Conservation (phyloP, 2,797 vertebrate species). For the Balearica regulorum region DNA sequence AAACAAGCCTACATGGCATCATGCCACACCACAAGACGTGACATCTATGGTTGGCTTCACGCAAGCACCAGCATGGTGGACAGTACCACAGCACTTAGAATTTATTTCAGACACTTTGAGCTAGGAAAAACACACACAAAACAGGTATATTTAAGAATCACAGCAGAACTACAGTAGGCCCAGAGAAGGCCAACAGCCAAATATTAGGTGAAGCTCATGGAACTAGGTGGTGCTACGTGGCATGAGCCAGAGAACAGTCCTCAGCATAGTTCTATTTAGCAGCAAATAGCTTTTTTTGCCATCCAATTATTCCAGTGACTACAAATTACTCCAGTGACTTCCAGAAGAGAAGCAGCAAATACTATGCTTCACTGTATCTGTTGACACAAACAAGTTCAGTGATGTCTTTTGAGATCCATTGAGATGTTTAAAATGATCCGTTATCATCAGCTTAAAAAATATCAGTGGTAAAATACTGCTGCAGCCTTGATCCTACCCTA, state of each 20-base stretch:
- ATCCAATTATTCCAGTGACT: background rate
- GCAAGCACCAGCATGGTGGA: background rate
- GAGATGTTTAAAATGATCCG: background rate
- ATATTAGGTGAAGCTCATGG: background rate
- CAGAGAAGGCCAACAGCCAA: background rate
- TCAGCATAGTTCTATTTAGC: background rate
- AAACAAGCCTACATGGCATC: background rate
- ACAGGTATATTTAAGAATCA: background rate
- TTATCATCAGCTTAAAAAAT: background rate
- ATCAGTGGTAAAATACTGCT: background rate
- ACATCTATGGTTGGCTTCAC: fast-evolving
- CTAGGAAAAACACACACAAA: background rate
- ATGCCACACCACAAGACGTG: fast-evolving
- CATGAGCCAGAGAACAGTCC: background rate
- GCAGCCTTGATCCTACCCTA: background rate
- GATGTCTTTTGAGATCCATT: background rate
- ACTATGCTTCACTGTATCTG: background rate
- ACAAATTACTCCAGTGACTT: background rate
- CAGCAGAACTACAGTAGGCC: background rate
- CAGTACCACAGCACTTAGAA: background rate
- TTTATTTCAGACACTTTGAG: background rate
- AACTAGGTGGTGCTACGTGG: background rate
- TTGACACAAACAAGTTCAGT: background rate
- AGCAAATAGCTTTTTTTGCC: background rate
- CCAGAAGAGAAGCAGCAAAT: background rate